A percentile compares a stretch with the other conserved stretches of the same genome.
Evolutionary conservation across 1,140 invertebrate species (phyloP).

Genomic region (Zaprionus kolodkinae): DNA sequence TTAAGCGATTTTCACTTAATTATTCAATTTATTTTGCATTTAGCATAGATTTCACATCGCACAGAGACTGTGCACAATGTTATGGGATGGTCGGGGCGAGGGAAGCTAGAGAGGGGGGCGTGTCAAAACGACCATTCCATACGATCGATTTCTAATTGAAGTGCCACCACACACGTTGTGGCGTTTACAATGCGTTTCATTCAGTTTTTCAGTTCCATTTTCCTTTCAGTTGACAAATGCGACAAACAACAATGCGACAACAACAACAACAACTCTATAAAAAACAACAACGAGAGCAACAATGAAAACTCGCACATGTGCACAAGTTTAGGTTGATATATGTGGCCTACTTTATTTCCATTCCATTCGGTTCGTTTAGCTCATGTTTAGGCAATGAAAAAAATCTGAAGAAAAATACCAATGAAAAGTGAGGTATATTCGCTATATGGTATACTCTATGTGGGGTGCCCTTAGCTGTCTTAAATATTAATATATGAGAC

Average conservation of each 20-base stretch:
- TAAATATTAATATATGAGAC: no score
- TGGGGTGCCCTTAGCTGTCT: no score
- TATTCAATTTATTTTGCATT: conserved; percentile 70
- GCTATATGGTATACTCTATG: conserved; percentile 11
- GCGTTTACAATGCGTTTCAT: conserved; percentile 65
- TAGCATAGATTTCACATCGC: conserved; percentile 40
- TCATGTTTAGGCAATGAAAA: conserved; percentile 35
- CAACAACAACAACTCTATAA: conserved; percentile 6
- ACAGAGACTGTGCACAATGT: neutral
- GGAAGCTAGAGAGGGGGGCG: neutral
- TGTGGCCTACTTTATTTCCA: conserved; percentile 75
- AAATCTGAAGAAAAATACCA: conserved; percentile 26
- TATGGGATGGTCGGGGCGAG: neutral
- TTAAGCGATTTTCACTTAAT: conserved; percentile 71
- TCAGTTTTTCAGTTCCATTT: conserved; percentile 77
- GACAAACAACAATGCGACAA: conserved; percentile 31
- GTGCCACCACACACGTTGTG: conserved; percentile 23
- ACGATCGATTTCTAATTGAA: conserved; percentile 43
- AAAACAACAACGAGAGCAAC: conserved; percentile 11
- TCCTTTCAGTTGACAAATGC: conserved; percentile 79
- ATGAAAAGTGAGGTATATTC: neutral
- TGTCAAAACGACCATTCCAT: conserved; percentile 40
- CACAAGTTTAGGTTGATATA: conserved; percentile 36
- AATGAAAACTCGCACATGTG: conserved; percentile 30
- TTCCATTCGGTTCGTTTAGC: conserved; percentile 69